Base-by-base conservation (phyloP, 2,113 vertebrate genomes). In the Suricata suricatta region DNA sequence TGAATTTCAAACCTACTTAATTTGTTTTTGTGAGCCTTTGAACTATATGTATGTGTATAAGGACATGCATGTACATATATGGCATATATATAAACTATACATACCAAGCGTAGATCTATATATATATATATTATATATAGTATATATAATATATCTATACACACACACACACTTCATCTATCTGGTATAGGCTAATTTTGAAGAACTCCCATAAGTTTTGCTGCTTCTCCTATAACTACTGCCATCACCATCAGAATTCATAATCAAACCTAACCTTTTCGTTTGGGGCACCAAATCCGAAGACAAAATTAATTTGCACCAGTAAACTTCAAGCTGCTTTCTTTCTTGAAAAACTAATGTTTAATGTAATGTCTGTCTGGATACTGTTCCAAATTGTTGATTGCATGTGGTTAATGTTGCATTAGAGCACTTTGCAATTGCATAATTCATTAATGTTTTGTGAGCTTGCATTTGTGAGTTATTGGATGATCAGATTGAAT, bases 361-460 rank as follows among this genome's bases (percentile, higher is more conserved):
- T 99, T 98, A 98, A 98, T 98, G 98, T 99, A 98, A 98, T 98
- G 99, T 99, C 98, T 99, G 97, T 99, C 98, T 98, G 98, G 98
- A 99, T 98, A 98, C 98, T 98, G 98, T 99, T 99, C 98, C 98
- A 99, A 99, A 99, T 98, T 93, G 99, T 99, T 98, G 99, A 98
- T 98, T 99, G 99, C 98, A 99, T 99, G 99, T 99, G 98, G 99
- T 99, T 99, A 99, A 99, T 98, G 99, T 99, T 99, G 99, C 99
- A 99, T 99, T 99, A 99, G 99, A 99, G 99, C 99, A 99, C 99
- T 99, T 99, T 99, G 99, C 99, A 99, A 97, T 99, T 99, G 99
- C 99, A 98, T 99, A 98, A 99, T 98, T 99, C 99, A 99, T 99
- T 98, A 96, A 98, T 99, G 99, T 99, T 98, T 99, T 98, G 99